A percentile compares a stretch with the other conserved stretches of the same genome.
phyloP scores from a whole-genome alignment of 1,140 invertebrate genomes.

The Stegodyphus dumicola region DNA sequence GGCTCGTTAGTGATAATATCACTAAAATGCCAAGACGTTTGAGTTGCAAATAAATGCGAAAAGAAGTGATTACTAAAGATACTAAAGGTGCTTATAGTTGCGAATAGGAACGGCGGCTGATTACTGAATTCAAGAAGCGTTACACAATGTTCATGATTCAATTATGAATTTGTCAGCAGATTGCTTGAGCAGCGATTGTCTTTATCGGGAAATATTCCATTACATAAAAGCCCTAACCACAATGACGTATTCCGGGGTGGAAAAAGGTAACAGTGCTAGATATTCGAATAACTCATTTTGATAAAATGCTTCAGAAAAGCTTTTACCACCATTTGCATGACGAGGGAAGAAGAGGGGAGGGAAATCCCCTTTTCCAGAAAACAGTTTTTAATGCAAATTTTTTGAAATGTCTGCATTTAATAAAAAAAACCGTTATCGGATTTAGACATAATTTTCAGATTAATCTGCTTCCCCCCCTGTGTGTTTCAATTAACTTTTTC shows the following conservation, averaged over 20 bases:
- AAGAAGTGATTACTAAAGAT: too few species aligned
- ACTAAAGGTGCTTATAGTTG: too few species aligned
- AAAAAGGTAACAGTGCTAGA: not conserved
- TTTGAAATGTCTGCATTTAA: conserved; percentile 60
- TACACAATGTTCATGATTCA: conserved; percentile 8
- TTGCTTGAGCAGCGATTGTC: not conserved
- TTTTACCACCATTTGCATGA: conserved; percentile 48
- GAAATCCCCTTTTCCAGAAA: conserved; percentile 42
- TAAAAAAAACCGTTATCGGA: conserved; percentile 52
- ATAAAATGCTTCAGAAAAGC: conserved; percentile 43
- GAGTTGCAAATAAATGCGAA: too few species aligned
- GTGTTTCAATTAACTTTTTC: conserved; percentile 59
- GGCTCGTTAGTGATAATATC: too few species aligned
- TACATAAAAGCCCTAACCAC: conserved; percentile 30
- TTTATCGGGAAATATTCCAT: not conserved
- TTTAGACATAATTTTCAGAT: conserved; percentile 60
- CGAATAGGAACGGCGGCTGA: too few species aligned
- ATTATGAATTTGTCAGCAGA: conserved; percentile 14
- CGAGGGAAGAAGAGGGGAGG: not conserved
- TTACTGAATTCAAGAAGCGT: too few species aligned
- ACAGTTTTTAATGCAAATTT: conserved; percentile 59
- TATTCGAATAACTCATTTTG: conserved; percentile 18
- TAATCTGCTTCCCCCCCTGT: conserved; percentile 54
- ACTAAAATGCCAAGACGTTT: too few species aligned
- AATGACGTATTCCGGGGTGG: not conserved